A percentile compares a stretch with the other conserved stretches of the same genome.
Evolutionary conservation across 2,888 invertebrate species (phyloP).

Genomic region (Heliconius hortense): DNA sequence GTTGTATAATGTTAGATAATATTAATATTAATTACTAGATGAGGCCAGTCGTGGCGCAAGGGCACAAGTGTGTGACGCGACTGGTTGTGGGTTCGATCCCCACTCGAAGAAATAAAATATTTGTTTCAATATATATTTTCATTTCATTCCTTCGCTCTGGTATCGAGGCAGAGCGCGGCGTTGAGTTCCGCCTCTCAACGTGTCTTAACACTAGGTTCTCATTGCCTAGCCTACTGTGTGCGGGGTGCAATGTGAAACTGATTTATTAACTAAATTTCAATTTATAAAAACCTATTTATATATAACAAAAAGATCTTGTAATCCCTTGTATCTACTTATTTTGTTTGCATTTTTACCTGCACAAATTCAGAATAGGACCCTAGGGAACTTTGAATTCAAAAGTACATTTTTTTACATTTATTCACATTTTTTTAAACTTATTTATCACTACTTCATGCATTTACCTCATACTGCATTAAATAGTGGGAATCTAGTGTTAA

Average conservation of each 20-base stretch:
- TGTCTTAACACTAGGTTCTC: no score
- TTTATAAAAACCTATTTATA: not conserved
- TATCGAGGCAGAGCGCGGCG: no score
- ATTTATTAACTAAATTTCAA: not conserved
- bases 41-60: no score
- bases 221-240: no score
- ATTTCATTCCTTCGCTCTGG: no score
- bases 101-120: no score
- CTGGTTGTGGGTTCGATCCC: no score
- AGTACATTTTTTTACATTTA: not conserved
- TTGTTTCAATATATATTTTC: no score
- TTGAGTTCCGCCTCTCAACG: no score
- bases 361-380: not conserved
- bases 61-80: no score
- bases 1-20: conserved; percentile 16
- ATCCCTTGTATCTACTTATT: not conserved
- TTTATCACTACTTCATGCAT: not conserved
- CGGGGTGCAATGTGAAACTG: no score
- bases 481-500: no score
- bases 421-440: not conserved
- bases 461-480: not conserved
- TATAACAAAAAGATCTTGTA: not conserved
- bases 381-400: not conserved
- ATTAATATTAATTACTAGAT: conserved; percentile 24
- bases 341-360: not conserved